phyloP scores from a whole-genome alignment of 2,888 invertebrate genomes.

The Troides oblongomaculatus region DNA sequence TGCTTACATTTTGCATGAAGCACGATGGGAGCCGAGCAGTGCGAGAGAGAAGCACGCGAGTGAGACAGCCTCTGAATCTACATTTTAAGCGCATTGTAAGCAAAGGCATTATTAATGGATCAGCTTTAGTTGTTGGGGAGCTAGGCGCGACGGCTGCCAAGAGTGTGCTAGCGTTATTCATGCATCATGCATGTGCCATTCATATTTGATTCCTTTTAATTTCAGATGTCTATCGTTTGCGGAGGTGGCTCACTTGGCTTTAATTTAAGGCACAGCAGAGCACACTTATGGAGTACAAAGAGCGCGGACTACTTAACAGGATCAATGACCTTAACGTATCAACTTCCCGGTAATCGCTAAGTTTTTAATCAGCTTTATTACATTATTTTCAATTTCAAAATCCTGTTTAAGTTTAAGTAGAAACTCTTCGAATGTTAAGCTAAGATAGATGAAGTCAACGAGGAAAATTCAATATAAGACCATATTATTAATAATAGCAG shows the following conservation, averaged over 20 bases:
- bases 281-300: background rate
- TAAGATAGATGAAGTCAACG: background rate
- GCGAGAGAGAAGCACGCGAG: constrained; percentile 52
- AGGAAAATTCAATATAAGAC: background rate
- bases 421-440: no score
- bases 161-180: constrained; percentile 63
- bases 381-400: no score
- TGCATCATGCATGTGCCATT: constrained; percentile 73
- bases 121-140: constrained; percentile 77
- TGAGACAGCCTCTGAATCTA: constrained; percentile 67
- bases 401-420: no score
- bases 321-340: constrained; percentile 8
- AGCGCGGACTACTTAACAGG: background rate
- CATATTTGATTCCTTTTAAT: constrained; percentile 79
- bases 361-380: no score
- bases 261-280: constrained; percentile 40
- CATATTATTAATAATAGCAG: no score
- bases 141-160: constrained; percentile 65
- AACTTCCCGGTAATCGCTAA: background rate
- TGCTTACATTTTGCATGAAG: constrained; percentile 74
- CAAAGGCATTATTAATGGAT: constrained; percentile 79
- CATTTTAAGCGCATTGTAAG: constrained; percentile 80
- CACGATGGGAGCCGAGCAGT: constrained; percentile 46
- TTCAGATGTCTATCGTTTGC: constrained; percentile 68
- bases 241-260: constrained; percentile 42